Evolutionary conservation across 2,888 invertebrate genomes (phyloP), one percentile per base, ranked within the genome.

Genomic region (Ichneumoninae sp.): DNA sequence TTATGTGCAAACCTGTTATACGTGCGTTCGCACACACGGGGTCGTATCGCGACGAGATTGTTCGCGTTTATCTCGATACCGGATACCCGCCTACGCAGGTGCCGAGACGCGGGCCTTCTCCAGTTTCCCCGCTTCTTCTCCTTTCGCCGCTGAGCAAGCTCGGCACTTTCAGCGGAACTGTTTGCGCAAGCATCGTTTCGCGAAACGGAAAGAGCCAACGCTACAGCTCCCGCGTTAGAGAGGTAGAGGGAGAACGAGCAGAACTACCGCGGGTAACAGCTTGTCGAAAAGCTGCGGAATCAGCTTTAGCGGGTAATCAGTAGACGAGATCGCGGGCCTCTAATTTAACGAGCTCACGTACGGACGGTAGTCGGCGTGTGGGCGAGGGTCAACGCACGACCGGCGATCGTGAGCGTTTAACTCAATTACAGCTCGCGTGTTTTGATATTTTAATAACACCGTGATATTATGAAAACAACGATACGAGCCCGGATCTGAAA

Each of bases 311-410:
- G 86, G 81, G 85, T 88, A 91, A 90, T 89, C 90, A 85, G 83
- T 83, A 86, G 87, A 88, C 89, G 86, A 86, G 88, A 91, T 91
- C 90, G 91, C 90, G 89, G 89, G 90, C 89, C 88, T 89, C 89
- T 90, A 90, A 91, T 91, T 91, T 90, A 89, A 89, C 88, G 88
- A 87, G 86, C 87, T 85, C 88, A 77, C 87, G 86, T 89, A 82
- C 50, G 16, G 33, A 82, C 50, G 16, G 33, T 6, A n/a, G 63
- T 30, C 30, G 3, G 40, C 36, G 26, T 66, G 36, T 66, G 26
- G 30, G 65, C 69, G 68, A 69, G 76, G 83, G 85, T 83, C 83
- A 81, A 79, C 75, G 83, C 70, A 81, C 81, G 36, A 63, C 63
- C 60, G 40, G 71, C 74, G 81, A 52, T 84, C 84, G 77, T 69